A percentile compares a stretch with the other conserved stretches of the same genome.
These are phyloP conservation scores for Chloroceryle amazona DNA, from an alignment of 2,797 vertebrate genomes.

Conservation along the genomic window DNA sequence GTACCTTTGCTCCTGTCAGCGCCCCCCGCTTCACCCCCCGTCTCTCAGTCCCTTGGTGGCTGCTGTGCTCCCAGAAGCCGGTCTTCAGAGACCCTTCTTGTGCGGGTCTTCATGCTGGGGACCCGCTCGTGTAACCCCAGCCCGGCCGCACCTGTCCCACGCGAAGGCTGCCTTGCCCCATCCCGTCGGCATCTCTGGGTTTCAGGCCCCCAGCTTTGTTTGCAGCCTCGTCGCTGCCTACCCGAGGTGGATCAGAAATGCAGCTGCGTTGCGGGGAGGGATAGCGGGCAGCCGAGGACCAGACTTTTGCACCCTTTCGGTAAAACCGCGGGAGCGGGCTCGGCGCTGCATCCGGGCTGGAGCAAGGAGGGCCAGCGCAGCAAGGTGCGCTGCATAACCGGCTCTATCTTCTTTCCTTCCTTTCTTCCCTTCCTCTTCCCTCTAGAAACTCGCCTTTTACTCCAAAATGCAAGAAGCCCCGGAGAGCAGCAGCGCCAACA, in stretches of 20 bases:
- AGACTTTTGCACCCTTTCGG: neutral
- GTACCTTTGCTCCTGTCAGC: neutral
- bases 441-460: conserved; percentile 95
- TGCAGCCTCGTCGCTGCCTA: neutral
- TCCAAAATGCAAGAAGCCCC: conserved; percentile 97
- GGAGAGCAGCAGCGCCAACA: conserved; percentile 84
- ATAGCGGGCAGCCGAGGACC: neutral
- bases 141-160: neutral
- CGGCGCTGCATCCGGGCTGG: neutral
- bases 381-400: neutral
- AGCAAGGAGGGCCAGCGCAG: neutral
- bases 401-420: neutral
- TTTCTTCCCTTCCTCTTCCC: neutral
- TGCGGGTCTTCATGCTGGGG: neutral
- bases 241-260: neutral
- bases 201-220: neutral
- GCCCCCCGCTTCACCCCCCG: too few relatives aligned
- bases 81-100: neutral
- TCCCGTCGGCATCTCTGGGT: too few relatives aligned
- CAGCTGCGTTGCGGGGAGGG: too few relatives aligned
- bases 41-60: neutral
- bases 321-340: fast-evolving
- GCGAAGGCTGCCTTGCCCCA: neutral
- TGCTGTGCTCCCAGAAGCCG: fast-evolving
- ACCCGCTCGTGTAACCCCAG: fast-evolving